These are phyloP conservation scores for Chymomyza caudatula DNA, from an alignment of 2,888 invertebrate genomes.

Conservation along the genomic window DNA sequence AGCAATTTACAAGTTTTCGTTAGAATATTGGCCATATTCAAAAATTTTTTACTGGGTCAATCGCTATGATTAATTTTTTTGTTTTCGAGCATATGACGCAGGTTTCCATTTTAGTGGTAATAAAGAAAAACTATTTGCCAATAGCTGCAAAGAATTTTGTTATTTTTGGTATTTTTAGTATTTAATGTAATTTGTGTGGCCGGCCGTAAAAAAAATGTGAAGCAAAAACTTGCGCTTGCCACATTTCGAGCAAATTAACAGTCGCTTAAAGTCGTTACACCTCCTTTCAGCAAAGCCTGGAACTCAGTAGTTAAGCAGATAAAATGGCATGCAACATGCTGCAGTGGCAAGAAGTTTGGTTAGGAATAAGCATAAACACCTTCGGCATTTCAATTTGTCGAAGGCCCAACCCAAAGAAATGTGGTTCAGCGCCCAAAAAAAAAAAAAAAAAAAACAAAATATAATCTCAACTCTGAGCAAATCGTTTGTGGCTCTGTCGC, in stretches of 20 bases:
- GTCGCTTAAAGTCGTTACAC: constrained; percentile 61
- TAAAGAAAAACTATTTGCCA: constrained; percentile 7
- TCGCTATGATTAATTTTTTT: constrained; percentile 64
- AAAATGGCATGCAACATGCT: neutral
- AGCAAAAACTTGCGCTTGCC: neutral
- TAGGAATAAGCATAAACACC: constrained; percentile 35
- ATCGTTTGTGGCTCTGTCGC: constrained; percentile 39
- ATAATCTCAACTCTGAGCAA: neutral
- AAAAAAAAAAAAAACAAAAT: neutral
- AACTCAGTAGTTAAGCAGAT: neutral
- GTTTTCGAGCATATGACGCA: constrained; percentile 21
- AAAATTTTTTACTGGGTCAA: constrained; percentile 38
- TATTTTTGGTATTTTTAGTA: constrained; percentile 4
- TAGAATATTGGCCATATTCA: neutral
- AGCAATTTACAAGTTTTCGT: constrained; percentile 6
- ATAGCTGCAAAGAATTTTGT: constrained; percentile 23
- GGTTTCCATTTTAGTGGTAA: constrained; percentile 36
- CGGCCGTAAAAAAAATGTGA: neutral
- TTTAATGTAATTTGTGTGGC: neutral
- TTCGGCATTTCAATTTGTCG: constrained; percentile 58
- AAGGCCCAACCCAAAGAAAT: constrained; percentile 13
- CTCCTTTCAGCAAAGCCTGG: constrained; percentile 66
- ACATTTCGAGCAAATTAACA: constrained; percentile 63
- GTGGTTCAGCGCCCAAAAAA: neutral
- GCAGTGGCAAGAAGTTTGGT: neutral